Evolutionary conservation across 92 coral and sea anemone genomes (phyloP), one percentile per base, ranked within the genome.

Genomic region (Bergia puertoricense): DNA sequence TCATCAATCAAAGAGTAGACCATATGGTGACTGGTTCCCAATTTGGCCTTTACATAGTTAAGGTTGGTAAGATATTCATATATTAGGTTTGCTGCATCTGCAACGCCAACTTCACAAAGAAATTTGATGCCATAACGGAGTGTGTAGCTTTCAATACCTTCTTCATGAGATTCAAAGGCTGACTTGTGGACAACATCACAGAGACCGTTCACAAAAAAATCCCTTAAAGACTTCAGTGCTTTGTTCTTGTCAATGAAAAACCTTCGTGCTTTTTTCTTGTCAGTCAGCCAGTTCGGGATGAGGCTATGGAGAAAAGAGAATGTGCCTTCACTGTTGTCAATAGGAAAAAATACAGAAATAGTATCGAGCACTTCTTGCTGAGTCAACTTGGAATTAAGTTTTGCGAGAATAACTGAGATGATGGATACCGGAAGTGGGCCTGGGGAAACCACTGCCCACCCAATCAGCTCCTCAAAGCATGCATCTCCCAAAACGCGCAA

Each of bases 261-360:
- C 36, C 18, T 76, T 0, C 78, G 86, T 3, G 90, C 51, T 37
- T 41, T 65, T 51, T 77, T 57, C 82, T 77, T 15, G 40, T 78
- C 83, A 9, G 51, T 77, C 50, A 87, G 82, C 85, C 85, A 87
- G 57, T 40, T 81, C 41, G 90, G 90, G 38, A 87, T 62, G 37
- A 87, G 82, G 71, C 82, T 87, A 38, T 87, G 90, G 1, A 87
- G 85, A 87, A 87, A 87, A 10, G 77, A 37, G 76, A 77, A 87
- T 39, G 89, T 86, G 40, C 56, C 37, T 14, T 86, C 89, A 4
- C 18, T 37, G 2, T 40, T 75, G 67, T 59, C 65, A 50, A 86
- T 40, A 16, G 82, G 81, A 11, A 86, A 78, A 48, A 86, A 86
- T 48, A 45, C 30, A 48, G 82, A 78, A 14, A 78, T 78, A 20